Evolutionary conservation across 1,140 invertebrate genomes (phyloP).

Genomic region (Sycophila sp.): DNA sequence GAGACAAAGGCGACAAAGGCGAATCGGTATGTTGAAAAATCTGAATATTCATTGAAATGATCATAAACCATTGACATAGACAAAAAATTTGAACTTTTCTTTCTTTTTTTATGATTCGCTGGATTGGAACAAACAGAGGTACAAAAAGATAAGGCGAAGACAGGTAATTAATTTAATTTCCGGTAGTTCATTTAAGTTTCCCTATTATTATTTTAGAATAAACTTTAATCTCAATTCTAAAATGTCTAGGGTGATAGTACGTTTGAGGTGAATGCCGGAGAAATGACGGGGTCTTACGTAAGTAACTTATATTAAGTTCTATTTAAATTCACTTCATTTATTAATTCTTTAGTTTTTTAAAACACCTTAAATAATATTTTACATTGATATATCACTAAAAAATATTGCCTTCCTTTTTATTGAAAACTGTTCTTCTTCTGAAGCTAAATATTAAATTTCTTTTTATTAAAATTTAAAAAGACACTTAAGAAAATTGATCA

Average conservation of each 20-base stretch:
- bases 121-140: constrained; percentile 74
- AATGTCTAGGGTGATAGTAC: constrained; percentile 81
- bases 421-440: no score
- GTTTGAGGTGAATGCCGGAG: constrained; percentile 76
- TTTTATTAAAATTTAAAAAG: no score
- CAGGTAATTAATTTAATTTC: constrained; percentile 71
- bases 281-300: constrained; percentile 67
- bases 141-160: constrained; percentile 88
- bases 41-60: not conserved
- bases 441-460: no score
- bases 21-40: constrained; percentile 80
- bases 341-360: no score
- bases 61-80: not conserved
- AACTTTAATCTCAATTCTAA: not conserved
- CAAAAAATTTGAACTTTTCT: constrained; percentile 43
- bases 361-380: no score
- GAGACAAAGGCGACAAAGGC: constrained; percentile 91
- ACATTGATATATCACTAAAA: no score
- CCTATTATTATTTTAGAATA: not conserved
- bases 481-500: no score
- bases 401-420: no score
- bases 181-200: no score
- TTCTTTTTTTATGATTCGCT: constrained; percentile 54
- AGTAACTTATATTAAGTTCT: constrained; percentile 59
- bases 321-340: no score